phyloP scores from a whole-genome alignment of 2,888 invertebrate species.

The Pediacus dermestoides region DNA sequence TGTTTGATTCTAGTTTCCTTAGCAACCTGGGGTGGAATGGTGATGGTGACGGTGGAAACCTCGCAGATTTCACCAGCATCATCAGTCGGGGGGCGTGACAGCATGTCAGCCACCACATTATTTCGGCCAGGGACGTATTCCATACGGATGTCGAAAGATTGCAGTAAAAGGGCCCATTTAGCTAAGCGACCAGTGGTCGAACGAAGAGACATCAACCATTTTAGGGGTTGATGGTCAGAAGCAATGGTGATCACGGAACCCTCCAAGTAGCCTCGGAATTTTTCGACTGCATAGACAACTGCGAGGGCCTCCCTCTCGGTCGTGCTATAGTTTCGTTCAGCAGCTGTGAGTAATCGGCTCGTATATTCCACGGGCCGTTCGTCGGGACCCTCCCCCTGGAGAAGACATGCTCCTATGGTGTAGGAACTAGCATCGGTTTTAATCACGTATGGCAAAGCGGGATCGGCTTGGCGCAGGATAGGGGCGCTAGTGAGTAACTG shows the following conservation, averaged over 20 bases:
- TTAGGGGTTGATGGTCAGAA: constrained; percentile 48
- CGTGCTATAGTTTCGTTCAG: constrained; percentile 36
- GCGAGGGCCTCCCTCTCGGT: constrained; percentile 34
- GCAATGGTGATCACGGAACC: constrained; percentile 37
- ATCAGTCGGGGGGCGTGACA: constrained; percentile 39
- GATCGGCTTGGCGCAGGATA: constrained; percentile 23
- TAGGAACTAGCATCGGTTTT: too few relatives aligned
- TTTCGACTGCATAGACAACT: constrained; percentile 12
- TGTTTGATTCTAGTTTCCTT: too few relatives aligned
- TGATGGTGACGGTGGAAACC: too few relatives aligned
- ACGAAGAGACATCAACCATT: constrained; percentile 44
- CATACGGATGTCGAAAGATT: constrained; percentile 39
- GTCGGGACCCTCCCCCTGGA: too few relatives aligned
- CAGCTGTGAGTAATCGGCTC: constrained; percentile 11
- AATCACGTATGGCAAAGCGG: constrained; percentile 22
- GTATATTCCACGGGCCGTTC: constrained; percentile 17
- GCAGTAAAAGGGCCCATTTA: constrained; percentile 45
- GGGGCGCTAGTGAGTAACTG: constrained; percentile 21
- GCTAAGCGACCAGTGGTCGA: constrained; percentile 43
- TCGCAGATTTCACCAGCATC: too few relatives aligned
- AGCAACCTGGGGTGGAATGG: too few relatives aligned
- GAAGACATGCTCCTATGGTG: too few relatives aligned
- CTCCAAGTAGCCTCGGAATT: constrained; percentile 38
- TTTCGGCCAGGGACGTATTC: constrained; percentile 40
- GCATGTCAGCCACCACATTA: constrained; percentile 40